Conservation (phyloP, 2,888 invertebrate species). For the Lithophane socia region DNA sequence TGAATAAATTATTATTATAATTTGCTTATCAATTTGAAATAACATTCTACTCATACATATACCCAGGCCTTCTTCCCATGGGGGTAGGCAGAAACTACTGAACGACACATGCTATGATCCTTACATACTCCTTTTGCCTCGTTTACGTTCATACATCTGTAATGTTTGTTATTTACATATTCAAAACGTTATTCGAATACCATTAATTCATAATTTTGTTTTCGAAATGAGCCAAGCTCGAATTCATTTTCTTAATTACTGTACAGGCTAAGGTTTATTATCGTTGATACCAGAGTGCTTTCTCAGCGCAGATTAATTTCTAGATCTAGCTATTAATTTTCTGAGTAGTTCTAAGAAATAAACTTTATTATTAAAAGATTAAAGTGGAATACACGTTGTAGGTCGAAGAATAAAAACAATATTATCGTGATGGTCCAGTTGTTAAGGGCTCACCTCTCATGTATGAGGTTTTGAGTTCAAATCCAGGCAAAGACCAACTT, state of each 20-base stretch:
- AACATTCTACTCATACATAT: not conserved
- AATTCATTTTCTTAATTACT: constrained; percentile 50
- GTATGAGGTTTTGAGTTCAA: no score
- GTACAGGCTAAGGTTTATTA: constrained; percentile 16
- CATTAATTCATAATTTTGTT: constrained; percentile 26
- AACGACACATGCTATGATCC: no score
- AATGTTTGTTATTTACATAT: constrained; percentile 1
- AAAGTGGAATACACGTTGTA: not conserved
- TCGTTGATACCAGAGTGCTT: constrained; percentile 30
- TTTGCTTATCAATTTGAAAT: not conserved
- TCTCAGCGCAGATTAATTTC: constrained; percentile 38
- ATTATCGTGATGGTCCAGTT: no score
- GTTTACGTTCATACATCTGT: not conserved
- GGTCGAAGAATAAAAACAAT: not conserved
- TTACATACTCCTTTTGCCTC: no score
- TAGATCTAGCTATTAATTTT: constrained; percentile 28
- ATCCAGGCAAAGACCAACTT: no score
- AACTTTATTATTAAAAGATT: constrained; percentile 10
- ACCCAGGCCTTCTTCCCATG: no score
- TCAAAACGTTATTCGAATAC: constrained; percentile 11
- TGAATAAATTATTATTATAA: not conserved
- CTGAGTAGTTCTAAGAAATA: not conserved
- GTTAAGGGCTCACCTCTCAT: no score
- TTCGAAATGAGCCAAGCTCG: constrained; percentile 16
- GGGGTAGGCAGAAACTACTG: no score